These are phyloP conservation scores for Manis crassicaudata DNA, from an alignment of 2,797 vertebrate species.

Conservation along the genomic window DNA sequence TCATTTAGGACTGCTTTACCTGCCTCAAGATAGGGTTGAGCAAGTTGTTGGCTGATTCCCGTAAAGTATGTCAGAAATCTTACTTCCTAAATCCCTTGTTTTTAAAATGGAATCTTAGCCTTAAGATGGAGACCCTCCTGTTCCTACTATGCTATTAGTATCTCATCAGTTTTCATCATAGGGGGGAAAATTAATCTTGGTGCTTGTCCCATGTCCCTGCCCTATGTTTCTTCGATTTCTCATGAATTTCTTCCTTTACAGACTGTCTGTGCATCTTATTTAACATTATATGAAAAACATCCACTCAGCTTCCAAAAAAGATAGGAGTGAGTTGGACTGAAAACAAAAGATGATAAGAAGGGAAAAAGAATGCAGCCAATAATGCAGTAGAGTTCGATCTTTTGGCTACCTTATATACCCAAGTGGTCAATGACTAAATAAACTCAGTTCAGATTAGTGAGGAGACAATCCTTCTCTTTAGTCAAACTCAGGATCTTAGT, in stretches of 20 bases:
- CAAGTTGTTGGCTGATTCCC: no score
- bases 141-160: no score
- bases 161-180: no score
- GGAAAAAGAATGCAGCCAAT: neutral
- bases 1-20: no score
- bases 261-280: neutral
- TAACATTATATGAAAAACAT: neutral
- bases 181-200: no score
- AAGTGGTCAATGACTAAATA: neutral
- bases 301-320: neutral
- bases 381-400: neutral
- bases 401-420: neutral
- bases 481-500: neutral
- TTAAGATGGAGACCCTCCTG: no score
- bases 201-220: no score
- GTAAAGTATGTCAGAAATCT: no score
- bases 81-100: no score
- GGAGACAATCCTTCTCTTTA: neutral
- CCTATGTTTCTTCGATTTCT: neutral
- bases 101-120: no score
- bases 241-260: neutral
- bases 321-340: neutral
- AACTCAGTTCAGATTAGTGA: neutral
- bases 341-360: neutral
- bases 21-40: no score